Conservation (phyloP, 2,888 invertebrate genomes). For the Ctena decussata region DNA sequence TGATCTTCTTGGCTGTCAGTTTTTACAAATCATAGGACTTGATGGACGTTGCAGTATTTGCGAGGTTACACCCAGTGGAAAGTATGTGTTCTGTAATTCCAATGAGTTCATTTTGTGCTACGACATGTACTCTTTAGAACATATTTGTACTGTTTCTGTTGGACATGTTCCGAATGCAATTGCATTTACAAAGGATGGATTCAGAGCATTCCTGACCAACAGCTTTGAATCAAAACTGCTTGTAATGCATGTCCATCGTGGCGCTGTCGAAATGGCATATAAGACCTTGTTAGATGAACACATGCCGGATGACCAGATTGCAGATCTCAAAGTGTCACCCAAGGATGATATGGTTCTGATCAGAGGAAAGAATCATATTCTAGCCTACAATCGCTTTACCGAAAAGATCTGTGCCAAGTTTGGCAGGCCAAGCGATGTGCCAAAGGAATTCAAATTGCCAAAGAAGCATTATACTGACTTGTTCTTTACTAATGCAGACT, state of each 20-base stretch:
- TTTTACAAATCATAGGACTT: slow-evolving; percentile 81
- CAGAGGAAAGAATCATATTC: slow-evolving; percentile 73
- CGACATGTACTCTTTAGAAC: slow-evolving; percentile 80
- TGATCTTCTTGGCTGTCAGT: slow-evolving; percentile 77
- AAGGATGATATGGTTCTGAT: slow-evolving; percentile 76
- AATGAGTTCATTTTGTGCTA: slow-evolving; percentile 80
- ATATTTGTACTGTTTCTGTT: slow-evolving; percentile 75
- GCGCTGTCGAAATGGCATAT: slow-evolving; percentile 82
- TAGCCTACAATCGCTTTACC: slow-evolving; percentile 80
- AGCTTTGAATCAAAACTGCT: slow-evolving; percentile 77
- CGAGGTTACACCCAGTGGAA: slow-evolving; percentile 79
- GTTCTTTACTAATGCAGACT: slow-evolving; percentile 81
- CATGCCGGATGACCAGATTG: slow-evolving; percentile 70
- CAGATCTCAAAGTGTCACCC: slow-evolving; percentile 72
- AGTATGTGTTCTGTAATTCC: slow-evolving; percentile 83
- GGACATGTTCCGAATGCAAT: slow-evolving; percentile 76
- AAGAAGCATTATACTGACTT: slow-evolving; percentile 75
- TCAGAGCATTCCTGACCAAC: slow-evolving; percentile 79
- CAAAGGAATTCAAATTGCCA: slow-evolving; percentile 84
- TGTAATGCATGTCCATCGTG: slow-evolving; percentile 79
- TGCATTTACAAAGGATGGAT: slow-evolving; percentile 79
- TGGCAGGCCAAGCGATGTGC: slow-evolving; percentile 79
- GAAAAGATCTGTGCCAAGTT: slow-evolving; percentile 80
- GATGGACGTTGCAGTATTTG: slow-evolving; percentile 81
- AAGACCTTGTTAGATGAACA: slow-evolving; percentile 77